Evolutionary conservation across 2,888 invertebrate genomes (phyloP).

Genomic region (Octonoba sinensis): DNA sequence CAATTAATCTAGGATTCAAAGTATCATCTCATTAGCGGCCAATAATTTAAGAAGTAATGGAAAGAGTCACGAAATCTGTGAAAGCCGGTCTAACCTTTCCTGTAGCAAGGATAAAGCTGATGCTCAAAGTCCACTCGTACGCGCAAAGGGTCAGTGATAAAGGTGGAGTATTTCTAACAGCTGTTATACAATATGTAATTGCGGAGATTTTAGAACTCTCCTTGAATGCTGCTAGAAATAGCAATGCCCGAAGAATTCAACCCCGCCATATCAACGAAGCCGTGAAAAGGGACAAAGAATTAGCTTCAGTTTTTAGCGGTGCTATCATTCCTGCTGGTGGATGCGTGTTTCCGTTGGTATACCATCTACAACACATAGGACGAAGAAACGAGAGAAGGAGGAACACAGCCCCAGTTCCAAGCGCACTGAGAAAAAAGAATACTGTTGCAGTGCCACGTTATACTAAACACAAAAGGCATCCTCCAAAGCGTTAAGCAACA

Average conservation of each 20-base stretch:
- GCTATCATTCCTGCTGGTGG: constrained; percentile 11
- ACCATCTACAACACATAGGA: no score
- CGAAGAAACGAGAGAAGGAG: no score
- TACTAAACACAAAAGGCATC: no score
- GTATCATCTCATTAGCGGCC: no score
- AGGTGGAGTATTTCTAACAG: constrained; percentile 28
- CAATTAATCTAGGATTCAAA: no score
- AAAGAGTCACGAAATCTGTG: not conserved
- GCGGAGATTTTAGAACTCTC: constrained; percentile 35
- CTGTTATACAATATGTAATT: constrained; percentile 22
- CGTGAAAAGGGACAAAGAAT: constrained; percentile 13
- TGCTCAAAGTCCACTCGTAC: constrained; percentile 4
- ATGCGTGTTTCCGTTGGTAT: not conserved
- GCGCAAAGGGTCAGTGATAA: constrained; percentile 13
- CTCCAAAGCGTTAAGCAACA: no score
- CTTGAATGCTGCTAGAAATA: not conserved
- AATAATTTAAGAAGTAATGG: no score
- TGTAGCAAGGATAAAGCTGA: constrained; percentile 22
- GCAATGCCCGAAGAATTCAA: constrained; percentile 5
- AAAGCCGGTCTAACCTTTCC: constrained; percentile 26
- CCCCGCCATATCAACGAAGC: constrained; percentile 26
- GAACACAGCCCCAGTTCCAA: no score
- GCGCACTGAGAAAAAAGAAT: no score
- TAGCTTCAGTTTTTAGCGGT: constrained; percentile 10
- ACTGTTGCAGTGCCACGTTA: no score